A percentile compares a stretch with the other conserved stretches of the same genome.
phyloP scores from a whole-genome alignment of 1,140 invertebrate genomes.

The Neotoxoptera formosana region DNA sequence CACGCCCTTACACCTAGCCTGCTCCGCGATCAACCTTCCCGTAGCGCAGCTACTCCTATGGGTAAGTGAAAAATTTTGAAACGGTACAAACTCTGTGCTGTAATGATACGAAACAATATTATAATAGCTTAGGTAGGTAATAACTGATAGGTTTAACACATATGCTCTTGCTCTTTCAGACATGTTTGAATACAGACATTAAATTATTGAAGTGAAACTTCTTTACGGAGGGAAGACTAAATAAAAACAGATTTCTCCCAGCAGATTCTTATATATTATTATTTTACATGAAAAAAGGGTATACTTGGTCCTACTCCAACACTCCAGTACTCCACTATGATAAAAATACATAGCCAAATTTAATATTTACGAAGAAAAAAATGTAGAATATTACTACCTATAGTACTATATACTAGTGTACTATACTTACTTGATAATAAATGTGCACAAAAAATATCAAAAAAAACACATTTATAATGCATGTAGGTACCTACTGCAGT shows the following conservation, averaged over 20 bases:
- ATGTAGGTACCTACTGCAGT: too few relatives aligned
- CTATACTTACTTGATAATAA: too few relatives aligned
- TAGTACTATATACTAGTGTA: too few relatives aligned
- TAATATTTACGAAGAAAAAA: not conserved
- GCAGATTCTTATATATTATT: not conserved
- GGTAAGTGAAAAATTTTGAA: conserved; percentile 68
- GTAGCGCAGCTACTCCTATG: conserved; percentile 92
- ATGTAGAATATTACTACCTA: not conserved
- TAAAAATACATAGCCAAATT: not conserved
- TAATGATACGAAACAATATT: not conserved
- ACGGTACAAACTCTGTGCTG: conserved; percentile 38
- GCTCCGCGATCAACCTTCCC: conserved; percentile 86
- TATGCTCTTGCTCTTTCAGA: too few relatives aligned
- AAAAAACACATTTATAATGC: too few relatives aligned
- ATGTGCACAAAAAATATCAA: not conserved
- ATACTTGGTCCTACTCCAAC: not conserved
- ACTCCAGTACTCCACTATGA: not conserved
- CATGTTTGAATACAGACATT: not conserved
- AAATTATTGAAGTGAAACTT: not conserved
- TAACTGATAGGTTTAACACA: not conserved
- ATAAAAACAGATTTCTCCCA: not conserved
- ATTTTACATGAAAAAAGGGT: not conserved
- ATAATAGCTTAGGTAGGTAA: not conserved
- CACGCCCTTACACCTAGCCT: conserved; percentile 88
- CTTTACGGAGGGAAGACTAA: not conserved